phyloP scores from a whole-genome alignment of 2,797 vertebrate species.

The Orestias chungarensis region DNA sequence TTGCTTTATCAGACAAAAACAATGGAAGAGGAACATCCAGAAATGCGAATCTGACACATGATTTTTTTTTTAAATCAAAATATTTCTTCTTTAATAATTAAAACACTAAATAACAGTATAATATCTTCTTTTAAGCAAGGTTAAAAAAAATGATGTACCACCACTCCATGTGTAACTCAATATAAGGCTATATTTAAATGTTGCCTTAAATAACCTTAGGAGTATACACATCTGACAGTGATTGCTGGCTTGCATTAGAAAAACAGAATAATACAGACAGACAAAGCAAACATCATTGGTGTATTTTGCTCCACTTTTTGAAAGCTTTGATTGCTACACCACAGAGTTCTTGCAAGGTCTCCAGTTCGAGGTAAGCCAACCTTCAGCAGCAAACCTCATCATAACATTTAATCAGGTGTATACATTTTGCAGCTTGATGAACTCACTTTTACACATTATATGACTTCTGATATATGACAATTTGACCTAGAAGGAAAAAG shows the following conservation, averaged over 20 bases:
- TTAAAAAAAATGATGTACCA: not conserved
- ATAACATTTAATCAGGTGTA: constrained; percentile 55
- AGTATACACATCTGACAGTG: not conserved
- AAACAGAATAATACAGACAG: constrained; percentile 14
- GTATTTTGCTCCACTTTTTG: constrained; percentile 7
- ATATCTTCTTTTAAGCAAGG: too few relatives aligned
- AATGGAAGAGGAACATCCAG: too few relatives aligned
- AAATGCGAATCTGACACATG: too few relatives aligned
- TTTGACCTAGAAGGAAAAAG: constrained; percentile 29
- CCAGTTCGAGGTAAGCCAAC: constrained; percentile 17
- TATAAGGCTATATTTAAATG: not conserved
- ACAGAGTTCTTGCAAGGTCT: constrained; percentile 28
- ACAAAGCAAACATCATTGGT: constrained; percentile 18
- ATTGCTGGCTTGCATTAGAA: not conserved
- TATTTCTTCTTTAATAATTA: not conserved
- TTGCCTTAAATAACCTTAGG: not conserved
- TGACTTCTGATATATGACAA: constrained; percentile 34
- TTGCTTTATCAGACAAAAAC: not conserved
- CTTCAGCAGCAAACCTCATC: constrained; percentile 29
- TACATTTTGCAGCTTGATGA: constrained; percentile 41
- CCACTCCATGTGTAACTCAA: not conserved
- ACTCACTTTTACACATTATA: constrained; percentile 23
- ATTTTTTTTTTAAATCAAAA: not conserved
- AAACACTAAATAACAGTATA: not conserved
- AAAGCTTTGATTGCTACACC: not conserved